Evolutionary conservation across 2,113 vertebrate genomes (phyloP), one percentile per base, ranked within the genome.

Genomic region (Paramormyrops kingsleyae): DNA sequence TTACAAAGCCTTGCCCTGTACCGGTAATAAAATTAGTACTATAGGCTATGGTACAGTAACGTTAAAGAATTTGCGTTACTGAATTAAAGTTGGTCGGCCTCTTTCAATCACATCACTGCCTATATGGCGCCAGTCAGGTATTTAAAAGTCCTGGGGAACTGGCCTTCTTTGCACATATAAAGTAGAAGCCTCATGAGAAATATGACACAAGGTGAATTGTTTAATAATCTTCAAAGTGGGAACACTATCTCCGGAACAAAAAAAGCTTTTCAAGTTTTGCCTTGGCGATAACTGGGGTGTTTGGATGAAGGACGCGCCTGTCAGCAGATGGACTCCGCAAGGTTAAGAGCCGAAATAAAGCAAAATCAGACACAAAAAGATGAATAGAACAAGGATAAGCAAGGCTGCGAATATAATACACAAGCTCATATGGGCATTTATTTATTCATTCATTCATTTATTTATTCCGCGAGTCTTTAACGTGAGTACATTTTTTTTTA

Each of bases 171-270:
- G 86, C 35, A 21, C 27, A 53, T 50, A 31, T 46, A 47, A 77
- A 77, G 7, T 47, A 49, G 46, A 31, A 24, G 19, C 21, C 47
- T n/a, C 42, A n/a, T 47, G 83, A 47, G 44, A 39, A 49, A 85
- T 85, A 49, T 85, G 83, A 47, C 83, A 85, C 83, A n/a, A 47
- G 3, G 46, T 46, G 44, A 19, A 27, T n/a, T 47, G 24, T 85
- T 85, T n/a, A 86, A 86, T 47, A 50, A 87, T 49, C 21, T 87
- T 85, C 47, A 86, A 86, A 50, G 83, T 50, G 46, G 46, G 44
- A 49, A 49, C 42, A 86, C 10, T 85, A 50, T 86, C 83, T 47
- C 44, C 24, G n/a, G 47, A 7, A n/a, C 7, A 49, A 49, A 50
- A 85, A 42, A 27, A 86, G 44, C 83, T 80, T 80, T 80, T 50